Evolutionary conservation across 2,888 invertebrate genomes (phyloP).

Genomic region (Epiblema foenella): DNA sequence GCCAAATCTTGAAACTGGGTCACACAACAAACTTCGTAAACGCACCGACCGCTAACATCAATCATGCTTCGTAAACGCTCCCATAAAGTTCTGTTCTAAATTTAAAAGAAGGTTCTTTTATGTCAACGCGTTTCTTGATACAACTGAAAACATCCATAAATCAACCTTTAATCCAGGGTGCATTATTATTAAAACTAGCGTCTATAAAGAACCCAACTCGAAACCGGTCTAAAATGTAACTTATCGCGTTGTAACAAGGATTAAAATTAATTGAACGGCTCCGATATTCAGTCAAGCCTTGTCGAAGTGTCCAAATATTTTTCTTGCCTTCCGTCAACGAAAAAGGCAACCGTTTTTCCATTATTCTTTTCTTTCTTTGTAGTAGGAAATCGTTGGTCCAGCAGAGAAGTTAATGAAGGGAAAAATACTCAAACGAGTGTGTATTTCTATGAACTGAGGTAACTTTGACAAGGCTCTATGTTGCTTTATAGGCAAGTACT

Average conservation of each 20-base stretch:
- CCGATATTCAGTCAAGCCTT: slow-evolving; percentile 49
- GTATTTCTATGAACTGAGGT: slow-evolving; percentile 7
- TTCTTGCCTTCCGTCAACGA: slow-evolving; percentile 55
- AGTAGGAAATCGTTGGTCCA: slow-evolving; percentile 30
- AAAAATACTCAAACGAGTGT: slow-evolving; percentile 25
- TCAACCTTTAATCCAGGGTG: slow-evolving; percentile 54
- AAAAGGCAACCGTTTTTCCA: slow-evolving; percentile 53
- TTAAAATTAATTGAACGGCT: slow-evolving; percentile 29
- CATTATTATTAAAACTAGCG: slow-evolving; percentile 50
- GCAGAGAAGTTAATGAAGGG: slow-evolving; percentile 30
- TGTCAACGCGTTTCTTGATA: slow-evolving; percentile 51
- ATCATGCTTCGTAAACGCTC: slow-evolving; percentile 47
- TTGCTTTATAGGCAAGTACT: no score
- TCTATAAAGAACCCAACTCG: slow-evolving; percentile 26
- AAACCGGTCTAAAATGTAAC: not conserved
- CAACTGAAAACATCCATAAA: slow-evolving; percentile 52
- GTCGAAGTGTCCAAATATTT: slow-evolving; percentile 62
- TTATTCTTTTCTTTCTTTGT: slow-evolving; percentile 50
- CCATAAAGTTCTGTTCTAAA: slow-evolving; percentile 41
- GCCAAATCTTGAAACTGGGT: slow-evolving; percentile 28
- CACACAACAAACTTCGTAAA: slow-evolving; percentile 38
- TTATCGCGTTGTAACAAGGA: slow-evolving; percentile 1
- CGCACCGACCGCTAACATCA: slow-evolving; percentile 45
- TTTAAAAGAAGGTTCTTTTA: slow-evolving; percentile 47
- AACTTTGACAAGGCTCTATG: no score